phyloP scores from a whole-genome alignment of 1,140 invertebrate species.

The Probaryconus sp. region DNA sequence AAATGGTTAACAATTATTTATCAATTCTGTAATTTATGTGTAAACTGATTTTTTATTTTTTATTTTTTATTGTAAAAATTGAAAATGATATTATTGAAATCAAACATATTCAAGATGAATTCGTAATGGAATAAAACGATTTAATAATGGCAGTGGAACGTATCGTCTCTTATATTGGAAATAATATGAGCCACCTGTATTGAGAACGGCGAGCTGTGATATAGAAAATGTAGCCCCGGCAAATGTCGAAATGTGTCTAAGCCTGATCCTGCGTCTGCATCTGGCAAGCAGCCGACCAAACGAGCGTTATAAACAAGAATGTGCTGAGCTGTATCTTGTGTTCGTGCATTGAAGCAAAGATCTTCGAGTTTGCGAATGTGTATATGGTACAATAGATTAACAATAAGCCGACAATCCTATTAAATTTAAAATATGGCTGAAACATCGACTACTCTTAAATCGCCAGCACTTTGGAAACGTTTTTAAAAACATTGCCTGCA shows the following conservation, averaged over 20 bases:
- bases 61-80: neutral
- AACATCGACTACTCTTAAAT: no score
- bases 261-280: slow-evolving; percentile 32
- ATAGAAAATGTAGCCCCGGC: slow-evolving; percentile 34
- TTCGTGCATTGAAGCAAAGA: slow-evolving; percentile 32
- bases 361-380: slow-evolving; percentile 36
- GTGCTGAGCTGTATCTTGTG: slow-evolving; percentile 46
- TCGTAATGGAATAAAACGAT: neutral
- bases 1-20: no score
- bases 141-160: slow-evolving; percentile 2
- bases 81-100: no score
- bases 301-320: slow-evolving; percentile 50
- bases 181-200: slow-evolving; percentile 43
- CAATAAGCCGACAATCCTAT: slow-evolving; percentile 11
- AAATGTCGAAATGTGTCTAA: slow-evolving; percentile 45
- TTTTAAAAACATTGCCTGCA: no score
- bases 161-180: slow-evolving; percentile 1
- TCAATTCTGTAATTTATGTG: no score
- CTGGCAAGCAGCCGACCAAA: slow-evolving; percentile 46
- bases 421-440: slow-evolving; percentile 6
- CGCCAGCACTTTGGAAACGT: no score
- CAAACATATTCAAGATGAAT: neutral
- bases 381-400: slow-evolving; percentile 34
- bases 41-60: neutral
- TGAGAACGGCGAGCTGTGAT: slow-evolving; percentile 27